Percentiles rank a stretch among this genome's conserved stretches.
Conservation (phyloP, 2,113 vertebrate species). For the Salvator merianae region DNA sequence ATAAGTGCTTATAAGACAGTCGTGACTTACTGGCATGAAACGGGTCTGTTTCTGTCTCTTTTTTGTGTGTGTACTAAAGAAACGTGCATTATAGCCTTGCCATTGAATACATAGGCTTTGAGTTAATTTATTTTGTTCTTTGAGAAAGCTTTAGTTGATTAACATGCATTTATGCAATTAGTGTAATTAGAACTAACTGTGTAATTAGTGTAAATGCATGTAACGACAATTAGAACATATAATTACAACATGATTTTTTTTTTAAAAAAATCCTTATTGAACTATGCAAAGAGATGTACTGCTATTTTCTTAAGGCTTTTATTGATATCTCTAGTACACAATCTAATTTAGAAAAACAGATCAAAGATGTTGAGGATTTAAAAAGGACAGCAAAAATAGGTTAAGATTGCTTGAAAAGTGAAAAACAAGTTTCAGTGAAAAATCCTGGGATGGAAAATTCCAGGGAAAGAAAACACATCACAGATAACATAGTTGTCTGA, state of each 20-base stretch:
- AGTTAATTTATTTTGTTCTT: constrained; percentile 68
- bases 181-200: constrained; percentile 69
- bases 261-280: constrained; percentile 39
- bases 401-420: constrained; percentile 7
- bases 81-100: neutral
- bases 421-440: neutral
- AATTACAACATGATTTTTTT: constrained; percentile 54
- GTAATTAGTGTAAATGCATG: constrained; percentile 71
- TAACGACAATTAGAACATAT: constrained; percentile 65
- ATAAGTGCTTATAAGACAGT: neutral
- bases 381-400: neutral
- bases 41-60: neutral
- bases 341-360: constrained; percentile 35
- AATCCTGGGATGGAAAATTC: neutral
- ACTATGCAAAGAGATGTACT: constrained; percentile 32
- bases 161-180: constrained; percentile 74
- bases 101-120: constrained; percentile 35
- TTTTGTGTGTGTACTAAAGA: neutral
- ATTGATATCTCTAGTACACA: neutral
- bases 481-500: neutral
- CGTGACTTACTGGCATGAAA: neutral
- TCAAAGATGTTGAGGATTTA: neutral
- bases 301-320: neutral
- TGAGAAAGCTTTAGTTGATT: constrained; percentile 61
- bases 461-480: neutral